These are phyloP conservation scores for Ferdinandea cuprea DNA, from an alignment of 2,888 invertebrate species.

Conservation along the genomic window DNA sequence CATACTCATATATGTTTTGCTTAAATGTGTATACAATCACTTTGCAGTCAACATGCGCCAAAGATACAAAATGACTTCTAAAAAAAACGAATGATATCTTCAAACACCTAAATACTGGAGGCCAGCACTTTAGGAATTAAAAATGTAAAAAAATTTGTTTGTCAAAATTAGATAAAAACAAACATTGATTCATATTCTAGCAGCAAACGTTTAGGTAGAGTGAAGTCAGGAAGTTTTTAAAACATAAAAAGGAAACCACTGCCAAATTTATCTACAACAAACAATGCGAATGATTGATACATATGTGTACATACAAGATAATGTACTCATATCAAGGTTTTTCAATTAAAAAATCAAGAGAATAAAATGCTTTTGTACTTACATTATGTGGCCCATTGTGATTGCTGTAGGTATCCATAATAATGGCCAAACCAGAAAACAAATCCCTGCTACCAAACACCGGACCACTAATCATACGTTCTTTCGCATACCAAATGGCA, in stretches of 20 bases:
- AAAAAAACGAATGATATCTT: too few relatives aligned
- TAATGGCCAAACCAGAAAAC: slow-evolving; percentile 94
- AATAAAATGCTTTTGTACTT: slow-evolving; percentile 81
- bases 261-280: neutral
- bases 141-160: too few relatives aligned
- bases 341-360: neutral
- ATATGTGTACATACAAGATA: neutral
- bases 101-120: too few relatives aligned
- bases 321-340: neutral
- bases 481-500: slow-evolving; percentile 96
- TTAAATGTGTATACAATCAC: too few relatives aligned
- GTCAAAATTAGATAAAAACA: too few relatives aligned
- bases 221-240: too few relatives aligned
- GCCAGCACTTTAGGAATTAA: too few relatives aligned
- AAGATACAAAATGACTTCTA: too few relatives aligned
- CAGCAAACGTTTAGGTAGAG: too few relatives aligned
- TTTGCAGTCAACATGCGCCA: too few relatives aligned
- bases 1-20: too few relatives aligned
- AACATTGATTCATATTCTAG: too few relatives aligned
- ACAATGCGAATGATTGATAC: neutral
- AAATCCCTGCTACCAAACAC: slow-evolving; percentile 98
- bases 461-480: slow-evolving; percentile 91
- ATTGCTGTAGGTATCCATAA: slow-evolving; percentile 99
- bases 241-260: neutral
- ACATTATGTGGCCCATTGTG: slow-evolving; percentile 99